phyloP scores from a whole-genome alignment of 2,113 vertebrate species.

The Gymnocephalus cernua region DNA sequence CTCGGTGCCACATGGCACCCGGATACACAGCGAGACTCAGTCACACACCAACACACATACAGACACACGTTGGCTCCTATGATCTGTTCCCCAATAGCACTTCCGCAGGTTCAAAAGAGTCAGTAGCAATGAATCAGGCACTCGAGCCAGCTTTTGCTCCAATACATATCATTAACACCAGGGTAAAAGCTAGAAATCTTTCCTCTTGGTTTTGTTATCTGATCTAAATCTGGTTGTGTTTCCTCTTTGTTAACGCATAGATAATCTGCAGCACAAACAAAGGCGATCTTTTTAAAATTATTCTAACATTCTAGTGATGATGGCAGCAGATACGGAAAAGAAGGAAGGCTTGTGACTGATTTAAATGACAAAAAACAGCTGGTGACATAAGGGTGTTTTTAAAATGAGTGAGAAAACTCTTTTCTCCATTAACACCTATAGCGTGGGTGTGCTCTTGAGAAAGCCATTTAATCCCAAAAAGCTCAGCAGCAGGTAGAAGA shows the following conservation, averaged over 20 bases:
- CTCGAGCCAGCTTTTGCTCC: constrained; percentile 37
- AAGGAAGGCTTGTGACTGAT: not conserved
- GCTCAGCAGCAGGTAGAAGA: not conserved
- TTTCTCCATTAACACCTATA: not conserved
- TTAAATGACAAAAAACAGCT: not conserved
- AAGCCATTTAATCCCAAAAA: not conserved
- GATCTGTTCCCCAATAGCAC: constrained; percentile 71
- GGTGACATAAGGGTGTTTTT: not conserved
- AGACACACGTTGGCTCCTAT: constrained; percentile 61
- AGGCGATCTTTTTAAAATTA: not conserved
- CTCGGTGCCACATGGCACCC: constrained; percentile 81
- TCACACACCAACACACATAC: constrained; percentile 56
- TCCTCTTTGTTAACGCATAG: not conserved
- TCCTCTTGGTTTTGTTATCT: constrained; percentile 4
- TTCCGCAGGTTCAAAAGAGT: constrained; percentile 72
- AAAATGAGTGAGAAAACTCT: not conserved
- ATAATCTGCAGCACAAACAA: constrained; percentile 3
- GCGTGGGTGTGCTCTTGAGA: not conserved
- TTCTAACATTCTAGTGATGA: not conserved
- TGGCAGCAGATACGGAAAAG: not conserved
- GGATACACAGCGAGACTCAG: constrained; percentile 67
- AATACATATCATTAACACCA: constrained; percentile 55
- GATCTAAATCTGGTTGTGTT: constrained; percentile 6
- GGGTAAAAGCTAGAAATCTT: constrained; percentile 13
- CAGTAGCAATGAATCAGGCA: constrained; percentile 48